Percentiles rank a stretch among this genome's conserved stretches.
Evolutionary conservation across 2,888 invertebrate species (phyloP).

Genomic region (Tetheella fluctuosa): DNA sequence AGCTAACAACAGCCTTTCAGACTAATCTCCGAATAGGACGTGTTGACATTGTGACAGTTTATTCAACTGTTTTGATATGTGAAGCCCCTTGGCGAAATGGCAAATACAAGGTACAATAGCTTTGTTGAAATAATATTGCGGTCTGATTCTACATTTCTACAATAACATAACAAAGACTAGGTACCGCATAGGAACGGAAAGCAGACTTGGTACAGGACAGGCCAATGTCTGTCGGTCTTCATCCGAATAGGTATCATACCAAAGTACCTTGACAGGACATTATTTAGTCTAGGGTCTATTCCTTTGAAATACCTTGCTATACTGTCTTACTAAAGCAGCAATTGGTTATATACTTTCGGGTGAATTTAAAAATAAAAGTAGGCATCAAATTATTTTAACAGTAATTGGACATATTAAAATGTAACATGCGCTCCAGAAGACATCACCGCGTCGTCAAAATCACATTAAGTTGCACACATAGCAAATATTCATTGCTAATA

Average conservation of each 20-base stretch:
- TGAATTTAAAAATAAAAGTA: background rate
- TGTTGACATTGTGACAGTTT: constrained; percentile 9
- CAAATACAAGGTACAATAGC: constrained; percentile 9
- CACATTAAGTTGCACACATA: constrained; percentile 53
- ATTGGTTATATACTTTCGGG: background rate
- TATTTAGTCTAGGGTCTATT: background rate
- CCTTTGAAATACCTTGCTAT: background rate
- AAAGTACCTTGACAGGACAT: no score
- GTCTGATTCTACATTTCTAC: background rate
- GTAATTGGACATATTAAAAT: background rate
- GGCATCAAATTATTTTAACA: background rate
- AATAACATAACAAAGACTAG: background rate
- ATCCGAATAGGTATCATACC: background rate
- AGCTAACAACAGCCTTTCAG: constrained; percentile 7
- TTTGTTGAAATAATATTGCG: constrained; percentile 10
- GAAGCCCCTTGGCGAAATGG: constrained; percentile 6
- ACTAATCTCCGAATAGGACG: constrained; percentile 6
- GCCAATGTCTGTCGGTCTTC: background rate
- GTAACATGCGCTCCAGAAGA: constrained; percentile 11
- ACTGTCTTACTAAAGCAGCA: background rate
- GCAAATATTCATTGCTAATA: constrained; percentile 60
- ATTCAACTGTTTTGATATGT: constrained; percentile 9
- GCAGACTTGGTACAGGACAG: background rate
- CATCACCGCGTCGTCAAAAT: constrained; percentile 38
- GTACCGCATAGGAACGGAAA: background rate